Conservation (phyloP, 2,888 invertebrate genomes). For the Xestia ashworthii region DNA sequence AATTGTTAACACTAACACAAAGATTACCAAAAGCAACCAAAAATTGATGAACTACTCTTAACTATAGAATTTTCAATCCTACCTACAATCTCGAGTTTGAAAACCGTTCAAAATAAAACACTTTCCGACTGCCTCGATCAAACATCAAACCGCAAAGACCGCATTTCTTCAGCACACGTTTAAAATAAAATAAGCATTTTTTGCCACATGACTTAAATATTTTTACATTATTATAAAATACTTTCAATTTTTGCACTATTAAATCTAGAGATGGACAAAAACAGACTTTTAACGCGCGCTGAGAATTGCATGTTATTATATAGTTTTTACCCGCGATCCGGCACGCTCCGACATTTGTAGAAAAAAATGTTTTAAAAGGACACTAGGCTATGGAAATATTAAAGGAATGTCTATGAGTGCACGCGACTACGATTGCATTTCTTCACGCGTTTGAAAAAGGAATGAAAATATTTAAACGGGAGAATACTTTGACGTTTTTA, state of each 20-base stretch:
- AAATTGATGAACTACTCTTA: background rate
- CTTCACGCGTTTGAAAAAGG: constrained; percentile 39
- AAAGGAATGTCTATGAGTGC: constrained; percentile 48
- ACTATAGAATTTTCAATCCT: background rate
- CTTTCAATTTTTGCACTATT: constrained; percentile 61
- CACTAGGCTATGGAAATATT: constrained; percentile 64
- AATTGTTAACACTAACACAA: background rate
- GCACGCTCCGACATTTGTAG: constrained; percentile 66
- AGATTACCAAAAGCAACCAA: constrained; percentile 1
- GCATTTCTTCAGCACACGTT: constrained; percentile 12
- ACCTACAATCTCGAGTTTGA: background rate
- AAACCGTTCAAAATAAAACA: constrained; percentile 18
- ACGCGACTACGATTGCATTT: constrained; percentile 38
- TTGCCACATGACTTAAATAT: constrained; percentile 49
- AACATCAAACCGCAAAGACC: constrained; percentile 49
- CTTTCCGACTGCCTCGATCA: constrained; percentile 9
- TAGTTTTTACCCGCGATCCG: constrained; percentile 71
- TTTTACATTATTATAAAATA: constrained; percentile 59
- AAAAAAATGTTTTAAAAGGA: constrained; percentile 60
- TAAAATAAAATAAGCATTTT: constrained; percentile 52
- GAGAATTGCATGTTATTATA: constrained; percentile 72
- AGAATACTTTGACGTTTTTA: background rate
- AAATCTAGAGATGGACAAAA: constrained; percentile 57
- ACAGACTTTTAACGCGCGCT: constrained; percentile 50
- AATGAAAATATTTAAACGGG: constrained; percentile 4